Conservation (phyloP, 2,888 invertebrate species). For the Hemistola chrysoprasaria region DNA sequence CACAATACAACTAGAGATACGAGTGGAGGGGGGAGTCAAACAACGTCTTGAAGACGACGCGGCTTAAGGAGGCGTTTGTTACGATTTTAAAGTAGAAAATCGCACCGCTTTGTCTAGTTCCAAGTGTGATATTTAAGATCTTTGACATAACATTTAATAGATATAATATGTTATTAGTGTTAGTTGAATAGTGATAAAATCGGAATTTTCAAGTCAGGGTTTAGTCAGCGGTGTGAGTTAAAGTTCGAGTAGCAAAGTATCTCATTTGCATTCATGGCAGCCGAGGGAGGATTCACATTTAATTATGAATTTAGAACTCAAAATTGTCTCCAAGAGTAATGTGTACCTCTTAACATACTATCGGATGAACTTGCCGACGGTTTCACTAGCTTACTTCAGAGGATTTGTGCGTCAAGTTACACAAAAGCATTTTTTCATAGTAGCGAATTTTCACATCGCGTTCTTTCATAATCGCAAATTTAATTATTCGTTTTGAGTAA, state of each 20-base stretch:
- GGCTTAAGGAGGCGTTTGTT: constrained; percentile 23
- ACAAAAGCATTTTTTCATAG: no score
- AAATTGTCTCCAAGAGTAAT: no score
- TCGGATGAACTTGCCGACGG: no score
- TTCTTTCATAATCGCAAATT: no score
- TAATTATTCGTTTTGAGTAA: no score
- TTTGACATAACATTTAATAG: no score
- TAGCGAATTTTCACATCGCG: no score
- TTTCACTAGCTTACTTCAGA: no score
- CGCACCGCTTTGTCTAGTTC: not conserved
- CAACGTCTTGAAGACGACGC: constrained; percentile 25
- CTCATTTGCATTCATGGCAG: constrained; percentile 15
- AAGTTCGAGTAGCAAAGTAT: constrained; percentile 8
- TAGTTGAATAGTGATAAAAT: constrained; percentile 6
- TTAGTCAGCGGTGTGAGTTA: constrained; percentile 7
- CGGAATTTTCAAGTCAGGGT: constrained; percentile 4
- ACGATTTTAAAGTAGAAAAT: constrained; percentile 25
- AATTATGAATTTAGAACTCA: constrained; percentile 5
- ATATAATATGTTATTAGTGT: not conserved
- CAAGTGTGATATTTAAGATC: not conserved
- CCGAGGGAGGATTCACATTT: constrained; percentile 13
- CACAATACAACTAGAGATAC: constrained; percentile 9
- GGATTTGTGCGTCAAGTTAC: no score
- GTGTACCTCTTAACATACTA: no score
- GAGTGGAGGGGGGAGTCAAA: constrained; percentile 25